phyloP scores from a whole-genome alignment of 1,140 invertebrate species.

The Chymomyza costata region DNA sequence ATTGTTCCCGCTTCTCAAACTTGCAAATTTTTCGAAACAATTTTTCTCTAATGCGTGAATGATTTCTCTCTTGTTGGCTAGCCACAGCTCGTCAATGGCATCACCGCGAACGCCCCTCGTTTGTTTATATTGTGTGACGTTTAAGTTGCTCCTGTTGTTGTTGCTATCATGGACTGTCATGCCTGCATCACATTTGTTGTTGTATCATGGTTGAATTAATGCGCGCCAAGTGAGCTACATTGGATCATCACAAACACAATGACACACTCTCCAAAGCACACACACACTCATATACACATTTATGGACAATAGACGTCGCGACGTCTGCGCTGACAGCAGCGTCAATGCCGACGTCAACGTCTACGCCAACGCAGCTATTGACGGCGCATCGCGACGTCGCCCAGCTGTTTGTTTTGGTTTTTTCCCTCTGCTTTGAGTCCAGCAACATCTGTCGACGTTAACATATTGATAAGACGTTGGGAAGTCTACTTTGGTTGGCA shows the following conservation, averaged over 20 bases:
- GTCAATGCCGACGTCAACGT: constrained; percentile 14
- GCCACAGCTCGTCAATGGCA: background rate
- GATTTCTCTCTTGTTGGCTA: constrained; percentile 4
- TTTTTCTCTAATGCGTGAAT: too few species aligned
- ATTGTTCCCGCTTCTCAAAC: background rate
- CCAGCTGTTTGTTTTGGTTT: constrained; percentile 4
- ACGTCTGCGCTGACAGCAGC: constrained; percentile 13
- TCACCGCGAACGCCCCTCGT: background rate
- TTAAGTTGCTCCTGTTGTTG: background rate
- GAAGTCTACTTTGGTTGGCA: too few species aligned
- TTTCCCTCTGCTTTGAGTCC: constrained; percentile 8
- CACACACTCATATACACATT: background rate
- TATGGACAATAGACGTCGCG: constrained; percentile 9
- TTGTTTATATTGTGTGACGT: constrained; percentile 16
- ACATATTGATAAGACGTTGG: constrained; percentile 23
- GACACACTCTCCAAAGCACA: background rate
- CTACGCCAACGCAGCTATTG: background rate
- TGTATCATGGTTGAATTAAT: constrained; percentile 29
- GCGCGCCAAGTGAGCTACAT: constrained; percentile 45
- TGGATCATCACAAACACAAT: constrained; percentile 45
- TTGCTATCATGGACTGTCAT: too few species aligned
- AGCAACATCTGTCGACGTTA: constrained; percentile 22
- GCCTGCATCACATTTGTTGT: constrained; percentile 9
- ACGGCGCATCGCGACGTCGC: constrained; percentile 1
- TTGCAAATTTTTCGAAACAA: too few species aligned